Evolutionary conservation across 2,888 invertebrate genomes (phyloP).

Genomic region (Ecdyonurus torrentis): DNA sequence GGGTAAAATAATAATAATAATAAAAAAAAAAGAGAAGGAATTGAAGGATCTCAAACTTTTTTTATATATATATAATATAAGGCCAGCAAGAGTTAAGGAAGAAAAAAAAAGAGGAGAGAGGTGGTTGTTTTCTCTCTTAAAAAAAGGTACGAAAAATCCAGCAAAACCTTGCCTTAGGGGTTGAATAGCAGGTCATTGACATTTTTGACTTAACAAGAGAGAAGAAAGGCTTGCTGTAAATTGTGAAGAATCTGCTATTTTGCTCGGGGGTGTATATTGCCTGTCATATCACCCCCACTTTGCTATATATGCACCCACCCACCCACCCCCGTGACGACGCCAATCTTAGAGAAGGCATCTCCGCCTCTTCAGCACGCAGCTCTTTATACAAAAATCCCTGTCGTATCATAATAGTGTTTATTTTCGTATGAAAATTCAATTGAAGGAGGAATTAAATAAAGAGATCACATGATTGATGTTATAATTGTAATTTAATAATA

Average conservation of each 20-base stretch:
- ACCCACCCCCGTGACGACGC: background rate
- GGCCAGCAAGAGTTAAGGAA: background rate
- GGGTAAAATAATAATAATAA: background rate
- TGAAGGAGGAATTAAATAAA: too few relatives aligned
- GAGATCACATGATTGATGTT: too few relatives aligned
- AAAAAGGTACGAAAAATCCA: background rate
- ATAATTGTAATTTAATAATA: too few relatives aligned
- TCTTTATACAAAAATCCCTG: too few relatives aligned
- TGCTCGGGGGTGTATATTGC: background rate
- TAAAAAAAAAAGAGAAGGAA: background rate
- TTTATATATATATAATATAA: background rate
- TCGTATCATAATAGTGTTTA: too few relatives aligned
- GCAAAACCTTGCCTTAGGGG: background rate
- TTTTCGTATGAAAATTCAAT: too few relatives aligned
- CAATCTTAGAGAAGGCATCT: background rate
- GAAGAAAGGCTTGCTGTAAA: background rate
- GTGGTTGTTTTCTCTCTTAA: background rate
- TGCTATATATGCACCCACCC: too few relatives aligned
- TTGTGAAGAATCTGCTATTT: background rate
- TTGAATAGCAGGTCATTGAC: background rate
- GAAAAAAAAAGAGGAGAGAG: background rate
- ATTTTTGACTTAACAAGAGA: background rate
- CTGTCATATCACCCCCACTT: too few relatives aligned
- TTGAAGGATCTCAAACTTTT: background rate
- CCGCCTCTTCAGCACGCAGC: too few relatives aligned